Conservation (phyloP, 2,113 vertebrate genomes). For the Pluvialis apricaria region DNA sequence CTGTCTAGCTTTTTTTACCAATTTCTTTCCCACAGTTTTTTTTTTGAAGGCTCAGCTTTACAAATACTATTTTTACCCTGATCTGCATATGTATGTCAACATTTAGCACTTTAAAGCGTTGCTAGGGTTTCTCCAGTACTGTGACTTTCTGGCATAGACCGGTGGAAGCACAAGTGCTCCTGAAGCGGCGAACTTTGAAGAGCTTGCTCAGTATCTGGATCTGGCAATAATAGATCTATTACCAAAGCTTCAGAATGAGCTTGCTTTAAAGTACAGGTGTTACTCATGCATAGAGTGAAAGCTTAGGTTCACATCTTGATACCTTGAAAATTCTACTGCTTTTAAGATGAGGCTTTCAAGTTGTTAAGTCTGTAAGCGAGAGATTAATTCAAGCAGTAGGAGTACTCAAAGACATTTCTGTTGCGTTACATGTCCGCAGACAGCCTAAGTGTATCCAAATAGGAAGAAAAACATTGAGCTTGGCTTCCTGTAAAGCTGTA, state of each 20-base stretch:
- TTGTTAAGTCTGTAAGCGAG: background rate
- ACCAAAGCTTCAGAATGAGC: background rate
- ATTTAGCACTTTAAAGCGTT: background rate
- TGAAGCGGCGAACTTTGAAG: background rate
- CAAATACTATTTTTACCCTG: background rate
- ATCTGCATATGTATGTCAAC: background rate
- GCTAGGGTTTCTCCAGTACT: background rate
- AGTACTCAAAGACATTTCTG: background rate
- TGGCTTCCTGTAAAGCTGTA: constrained; percentile 39
- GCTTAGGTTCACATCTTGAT: background rate
- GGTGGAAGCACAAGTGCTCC: background rate
- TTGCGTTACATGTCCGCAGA: rapidly evolving
- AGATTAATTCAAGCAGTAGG: background rate
- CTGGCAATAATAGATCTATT: background rate
- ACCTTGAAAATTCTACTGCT: background rate
- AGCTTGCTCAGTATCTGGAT: background rate
- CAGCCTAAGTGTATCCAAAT: background rate
- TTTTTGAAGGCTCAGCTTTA: background rate
- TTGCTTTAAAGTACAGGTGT: background rate
- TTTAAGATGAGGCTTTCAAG: background rate
- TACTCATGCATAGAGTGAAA: background rate
- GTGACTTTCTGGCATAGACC: background rate
- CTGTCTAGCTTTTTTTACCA: background rate
- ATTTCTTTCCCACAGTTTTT: background rate
- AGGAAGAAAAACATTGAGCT: constrained; percentile 9